These are phyloP conservation scores for Arctocebus calabarensis DNA, from an alignment of 2,797 vertebrate genomes.

Conservation along the genomic window DNA sequence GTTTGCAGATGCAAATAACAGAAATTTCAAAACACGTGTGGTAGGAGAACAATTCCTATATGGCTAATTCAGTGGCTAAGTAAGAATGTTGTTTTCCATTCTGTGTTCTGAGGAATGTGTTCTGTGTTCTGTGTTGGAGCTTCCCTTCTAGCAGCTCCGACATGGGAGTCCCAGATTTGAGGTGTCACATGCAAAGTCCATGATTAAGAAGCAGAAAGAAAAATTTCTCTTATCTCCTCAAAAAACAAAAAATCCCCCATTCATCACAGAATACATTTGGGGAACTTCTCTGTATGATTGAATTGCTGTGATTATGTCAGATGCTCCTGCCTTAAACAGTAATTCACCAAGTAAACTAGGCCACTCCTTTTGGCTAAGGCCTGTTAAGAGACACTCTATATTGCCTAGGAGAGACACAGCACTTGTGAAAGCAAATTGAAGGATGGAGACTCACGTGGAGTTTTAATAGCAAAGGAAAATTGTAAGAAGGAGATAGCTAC, in stretches of 20 bases:
- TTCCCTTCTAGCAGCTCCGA: background rate
- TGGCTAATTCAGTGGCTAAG: background rate
- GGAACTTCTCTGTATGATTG: background rate
- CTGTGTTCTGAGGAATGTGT: too few relatives aligned
- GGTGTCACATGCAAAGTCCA: background rate
- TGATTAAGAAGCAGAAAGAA: background rate
- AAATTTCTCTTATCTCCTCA: background rate
- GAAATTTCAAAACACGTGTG: background rate
- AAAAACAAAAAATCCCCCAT: background rate
- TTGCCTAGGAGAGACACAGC: background rate
- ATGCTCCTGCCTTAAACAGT: background rate
- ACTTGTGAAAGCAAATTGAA: background rate
- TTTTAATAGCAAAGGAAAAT: background rate
- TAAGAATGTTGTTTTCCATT: background rate
- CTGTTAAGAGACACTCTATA: background rate
- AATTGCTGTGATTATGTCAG: slow-evolving; percentile 11
- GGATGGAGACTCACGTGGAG: background rate
- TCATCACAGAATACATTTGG: background rate
- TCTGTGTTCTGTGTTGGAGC: too few relatives aligned
- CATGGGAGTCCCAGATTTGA: background rate
- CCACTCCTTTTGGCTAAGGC: background rate
- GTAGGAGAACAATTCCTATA: too few relatives aligned
- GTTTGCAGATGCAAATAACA: background rate
- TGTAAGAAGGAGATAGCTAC: background rate
- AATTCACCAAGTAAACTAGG: background rate